Conservation (phyloP, 2,888 invertebrate genomes). For the Drosophila ustulata region DNA sequence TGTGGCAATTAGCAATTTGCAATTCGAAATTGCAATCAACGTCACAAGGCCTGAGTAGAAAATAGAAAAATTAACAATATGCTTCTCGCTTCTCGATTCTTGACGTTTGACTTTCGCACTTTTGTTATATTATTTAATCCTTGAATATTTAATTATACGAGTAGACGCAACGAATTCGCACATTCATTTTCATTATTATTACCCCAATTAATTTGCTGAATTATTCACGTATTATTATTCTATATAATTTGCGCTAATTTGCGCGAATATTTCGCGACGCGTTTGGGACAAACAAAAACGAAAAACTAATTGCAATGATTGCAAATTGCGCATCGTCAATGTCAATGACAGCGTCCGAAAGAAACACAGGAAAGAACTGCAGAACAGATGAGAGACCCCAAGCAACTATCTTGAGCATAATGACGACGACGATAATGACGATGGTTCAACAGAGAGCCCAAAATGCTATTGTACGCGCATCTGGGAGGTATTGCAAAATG, state of each 20-base stretch:
- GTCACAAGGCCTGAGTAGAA: slow-evolving; percentile 18
- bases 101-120: slow-evolving; percentile 3
- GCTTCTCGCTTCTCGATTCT: background rate
- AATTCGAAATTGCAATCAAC: slow-evolving; percentile 36
- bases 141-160: slow-evolving; percentile 1
- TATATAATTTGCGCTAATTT: slow-evolving; percentile 38
- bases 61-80: slow-evolving; percentile 10
- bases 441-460: slow-evolving; percentile 12
- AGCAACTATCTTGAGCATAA: slow-evolving; percentile 12
- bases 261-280: slow-evolving; percentile 50
- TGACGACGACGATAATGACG: slow-evolving; percentile 22
- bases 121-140: slow-evolving; percentile 14
- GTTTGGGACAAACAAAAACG: slow-evolving; percentile 55
- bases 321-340: slow-evolving; percentile 64
- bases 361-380: slow-evolving; percentile 35
- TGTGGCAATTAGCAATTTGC: slow-evolving; percentile 44
- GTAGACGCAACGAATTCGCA: background rate
- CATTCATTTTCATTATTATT: slow-evolving; percentile 24
- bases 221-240: slow-evolving; percentile 10
- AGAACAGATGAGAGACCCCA: slow-evolving; percentile 20
- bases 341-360: slow-evolving; percentile 62
- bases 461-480: background rate
- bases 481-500: slow-evolving; percentile 32
- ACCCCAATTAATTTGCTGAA: slow-evolving; percentile 51
- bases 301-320: slow-evolving; percentile 65